Conservation (phyloP, 2,113 vertebrate genomes). For the Xyrauchen texanus region DNA sequence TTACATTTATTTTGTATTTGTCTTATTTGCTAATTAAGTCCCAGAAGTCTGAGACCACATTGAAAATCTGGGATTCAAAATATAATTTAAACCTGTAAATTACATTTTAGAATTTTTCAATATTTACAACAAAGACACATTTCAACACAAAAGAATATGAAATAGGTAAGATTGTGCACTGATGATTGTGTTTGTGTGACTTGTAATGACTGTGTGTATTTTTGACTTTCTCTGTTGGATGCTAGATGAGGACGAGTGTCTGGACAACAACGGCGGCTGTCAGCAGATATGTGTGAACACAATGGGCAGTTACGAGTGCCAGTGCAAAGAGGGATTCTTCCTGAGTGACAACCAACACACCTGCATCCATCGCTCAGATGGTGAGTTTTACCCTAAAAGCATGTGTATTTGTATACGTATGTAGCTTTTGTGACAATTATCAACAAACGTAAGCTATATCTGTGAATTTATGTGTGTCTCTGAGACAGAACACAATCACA, state of each 20-base stretch:
- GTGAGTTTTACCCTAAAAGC: slow-evolving; percentile 72
- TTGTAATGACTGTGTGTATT: slow-evolving; percentile 41
- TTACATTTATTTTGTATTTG: no score
- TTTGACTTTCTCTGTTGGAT: slow-evolving; percentile 32
- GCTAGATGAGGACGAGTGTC: slow-evolving; percentile 92
- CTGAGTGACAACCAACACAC: slow-evolving; percentile 98
- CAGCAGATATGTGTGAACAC: slow-evolving; percentile 96
- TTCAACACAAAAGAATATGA: no score
- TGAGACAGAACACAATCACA: no score
- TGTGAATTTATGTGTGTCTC: no score
- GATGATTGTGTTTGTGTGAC: slow-evolving; percentile 35
- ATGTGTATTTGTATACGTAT: not conserved
- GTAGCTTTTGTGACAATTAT: no score
- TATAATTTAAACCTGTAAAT: no score
- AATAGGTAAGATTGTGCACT: not conserved
- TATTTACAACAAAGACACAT: no score
- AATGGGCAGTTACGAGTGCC: slow-evolving; percentile 98
- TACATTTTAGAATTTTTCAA: no score
- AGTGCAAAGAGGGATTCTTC: slow-evolving; percentile 91
- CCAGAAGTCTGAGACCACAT: no score
- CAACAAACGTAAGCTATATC: no score
- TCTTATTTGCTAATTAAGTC: no score
- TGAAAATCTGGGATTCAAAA: no score
- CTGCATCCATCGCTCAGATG: slow-evolving; percentile 95
- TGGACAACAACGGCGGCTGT: slow-evolving; percentile 95